phyloP scores from a whole-genome alignment of 2,888 invertebrate genomes.

The Plagodis dolabraria region DNA sequence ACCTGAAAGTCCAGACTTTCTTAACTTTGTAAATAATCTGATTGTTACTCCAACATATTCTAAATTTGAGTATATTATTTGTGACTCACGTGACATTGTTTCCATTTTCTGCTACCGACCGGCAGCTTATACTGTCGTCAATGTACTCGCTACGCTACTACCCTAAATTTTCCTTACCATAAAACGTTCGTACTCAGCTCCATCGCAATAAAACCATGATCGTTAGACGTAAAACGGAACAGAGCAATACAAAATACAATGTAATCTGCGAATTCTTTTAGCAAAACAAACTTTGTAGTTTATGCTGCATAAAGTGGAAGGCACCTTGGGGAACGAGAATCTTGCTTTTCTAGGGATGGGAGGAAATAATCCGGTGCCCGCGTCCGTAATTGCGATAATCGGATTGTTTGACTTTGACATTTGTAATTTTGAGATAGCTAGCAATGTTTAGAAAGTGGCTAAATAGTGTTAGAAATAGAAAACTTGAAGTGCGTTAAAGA shows the following conservation, averaged over 20 bases:
- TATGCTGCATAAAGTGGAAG: constrained; percentile 31
- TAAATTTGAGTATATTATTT: no score
- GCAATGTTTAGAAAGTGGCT: no score
- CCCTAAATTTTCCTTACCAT: constrained; percentile 22
- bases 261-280: constrained; percentile 39
- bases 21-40: no score
- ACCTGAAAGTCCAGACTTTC: no score
- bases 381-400: constrained; percentile 1
- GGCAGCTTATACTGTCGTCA: background rate
- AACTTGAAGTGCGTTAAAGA: no score
- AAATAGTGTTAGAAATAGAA: no score
- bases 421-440: background rate
- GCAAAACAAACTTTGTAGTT: constrained; percentile 35
- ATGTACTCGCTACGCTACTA: constrained; percentile 2
- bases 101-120: no score
- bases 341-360: constrained; percentile 13
- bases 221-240: constrained; percentile 30
- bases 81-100: no score
- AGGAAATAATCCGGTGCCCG: background rate
- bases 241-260: constrained; percentile 31
- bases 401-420: background rate
- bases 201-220: constrained; percentile 30
- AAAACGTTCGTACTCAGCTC: constrained; percentile 21
- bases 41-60: no score
- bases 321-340: constrained; percentile 22